Evolutionary conservation across 2,797 vertebrate genomes (phyloP), one percentile per base, ranked within the genome.

Genomic region (Epinephelus awoara): DNA sequence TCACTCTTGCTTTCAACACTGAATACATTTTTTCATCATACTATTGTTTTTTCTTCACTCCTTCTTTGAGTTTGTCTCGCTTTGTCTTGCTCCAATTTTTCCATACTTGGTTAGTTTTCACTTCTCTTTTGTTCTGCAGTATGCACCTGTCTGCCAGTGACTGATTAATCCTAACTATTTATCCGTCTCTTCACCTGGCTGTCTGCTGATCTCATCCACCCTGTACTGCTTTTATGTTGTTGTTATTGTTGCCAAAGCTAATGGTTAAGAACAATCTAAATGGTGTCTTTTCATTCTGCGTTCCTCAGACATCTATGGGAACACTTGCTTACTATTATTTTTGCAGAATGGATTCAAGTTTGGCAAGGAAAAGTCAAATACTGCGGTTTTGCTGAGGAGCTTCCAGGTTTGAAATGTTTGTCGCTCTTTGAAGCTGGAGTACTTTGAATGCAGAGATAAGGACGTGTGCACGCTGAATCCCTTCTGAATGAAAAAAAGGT

Each of bases 1-100:
- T 67, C 71, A 63, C 66, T 84, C 77, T 47, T 14, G 27, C 81
- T 88, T 87, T 82, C 85, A 84, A 62, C 77, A 58, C 58, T 82
- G 67, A 85, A 82, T 85, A 57, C 17, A 67, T 78, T 84, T 78
- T 86, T 89, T 85, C 79, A 89, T 90, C 75, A 72, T 82, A 14
- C 54, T 29, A 9, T 67, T 77, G 40, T 64, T 74, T 49, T 23
- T 52, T 63, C 4, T 12, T 2, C 17, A 27, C 18, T 57, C n/a
- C 42, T 69, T 71, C 42, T 69, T 71, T 65, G 17, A 58, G 58
- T 80, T 75, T 55, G 19, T 77, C n/a, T 83, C 10, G 1, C 51
- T 88, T 84, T 76, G 57, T 72, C 64, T 80, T 72, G 64, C 51
- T 82, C 62, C 46, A 73, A 2, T 59, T 77, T 77, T 6, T 29